Percentiles rank a stretch among this genome's conserved stretches.
These are phyloP conservation scores for Ammodytes marinus DNA, from an alignment of 2,113 vertebrate genomes.

Conservation along the genomic window DNA sequence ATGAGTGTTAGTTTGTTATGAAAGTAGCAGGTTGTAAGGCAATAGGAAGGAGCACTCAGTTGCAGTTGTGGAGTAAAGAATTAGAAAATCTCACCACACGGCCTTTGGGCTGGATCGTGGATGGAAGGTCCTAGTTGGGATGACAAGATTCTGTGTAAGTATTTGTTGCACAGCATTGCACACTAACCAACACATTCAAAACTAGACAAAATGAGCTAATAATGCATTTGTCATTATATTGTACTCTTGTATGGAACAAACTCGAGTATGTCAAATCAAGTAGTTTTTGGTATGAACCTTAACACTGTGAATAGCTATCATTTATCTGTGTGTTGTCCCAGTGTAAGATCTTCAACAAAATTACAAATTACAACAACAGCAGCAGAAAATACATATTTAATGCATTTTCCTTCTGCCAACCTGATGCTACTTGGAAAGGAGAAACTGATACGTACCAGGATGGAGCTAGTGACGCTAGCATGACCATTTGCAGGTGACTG, in stretches of 20 bases:
- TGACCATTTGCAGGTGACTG: slow-evolving; percentile 85
- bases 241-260: neutral
- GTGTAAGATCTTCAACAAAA: too few species aligned
- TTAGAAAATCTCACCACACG: slow-evolving; percentile 90
- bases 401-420: too few species aligned
- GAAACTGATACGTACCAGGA: slow-evolving; percentile 91
- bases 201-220: neutral
- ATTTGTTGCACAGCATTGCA: neutral
- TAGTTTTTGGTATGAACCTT: neutral
- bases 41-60: neutral
- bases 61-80: neutral
- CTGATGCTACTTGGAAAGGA: slow-evolving; percentile 38
- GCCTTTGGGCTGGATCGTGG: slow-evolving; percentile 98
- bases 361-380: too few species aligned
- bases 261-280: neutral
- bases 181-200: neutral
- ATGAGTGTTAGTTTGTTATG: slow-evolving; percentile 12
- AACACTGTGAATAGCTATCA: too few species aligned
- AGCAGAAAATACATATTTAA: too few species aligned
- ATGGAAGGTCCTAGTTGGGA: slow-evolving; percentile 94
- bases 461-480: slow-evolving; percentile 98
- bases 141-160: slow-evolving; percentile 60
- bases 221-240: neutral
- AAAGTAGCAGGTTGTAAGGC: neutral
- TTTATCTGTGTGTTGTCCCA: too few species aligned